phyloP scores from a whole-genome alignment of 2,797 vertebrate species.

The Lepus oiostolus region DNA sequence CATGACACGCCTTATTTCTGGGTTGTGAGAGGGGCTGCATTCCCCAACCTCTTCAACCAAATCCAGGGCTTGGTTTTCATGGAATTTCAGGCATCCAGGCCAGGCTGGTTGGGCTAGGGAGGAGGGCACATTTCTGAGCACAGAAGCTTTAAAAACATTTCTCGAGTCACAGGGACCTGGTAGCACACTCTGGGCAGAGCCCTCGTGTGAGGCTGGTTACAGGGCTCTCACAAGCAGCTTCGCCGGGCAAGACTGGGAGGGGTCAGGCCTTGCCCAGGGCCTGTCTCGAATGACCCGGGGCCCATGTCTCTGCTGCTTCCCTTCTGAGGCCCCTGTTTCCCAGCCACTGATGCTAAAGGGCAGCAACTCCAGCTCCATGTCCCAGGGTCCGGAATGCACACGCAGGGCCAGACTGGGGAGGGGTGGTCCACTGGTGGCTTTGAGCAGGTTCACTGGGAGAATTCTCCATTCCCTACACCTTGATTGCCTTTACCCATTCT shows the following conservation, averaged over 20 bases:
- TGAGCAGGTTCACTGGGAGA: neutral
- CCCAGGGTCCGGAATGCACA: neutral
- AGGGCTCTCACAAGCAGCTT: constrained; percentile 40
- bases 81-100: constrained; percentile 73
- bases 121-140: constrained; percentile 47
- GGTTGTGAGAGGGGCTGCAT: constrained; percentile 45
- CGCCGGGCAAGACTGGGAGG: neutral
- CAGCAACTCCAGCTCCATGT: neutral
- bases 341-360: neutral
- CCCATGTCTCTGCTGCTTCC: neutral
- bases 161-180: constrained; percentile 13
- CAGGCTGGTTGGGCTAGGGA: neutral
- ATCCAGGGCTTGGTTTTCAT: constrained; percentile 41
- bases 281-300: neutral
- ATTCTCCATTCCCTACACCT: neutral
- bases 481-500: neutral
- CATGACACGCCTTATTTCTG: constrained; percentile 24
- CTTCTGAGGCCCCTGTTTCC: neutral
- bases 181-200: neutral
- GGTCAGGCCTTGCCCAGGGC: neutral
- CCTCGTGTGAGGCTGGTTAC: neutral
- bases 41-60: constrained; percentile 19
- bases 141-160: constrained; percentile 57
- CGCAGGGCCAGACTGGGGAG: no score
- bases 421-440: neutral